These are phyloP conservation scores for Semicossyphus pulcher DNA, from an alignment of 2,113 vertebrate species.

Conservation along the genomic window DNA sequence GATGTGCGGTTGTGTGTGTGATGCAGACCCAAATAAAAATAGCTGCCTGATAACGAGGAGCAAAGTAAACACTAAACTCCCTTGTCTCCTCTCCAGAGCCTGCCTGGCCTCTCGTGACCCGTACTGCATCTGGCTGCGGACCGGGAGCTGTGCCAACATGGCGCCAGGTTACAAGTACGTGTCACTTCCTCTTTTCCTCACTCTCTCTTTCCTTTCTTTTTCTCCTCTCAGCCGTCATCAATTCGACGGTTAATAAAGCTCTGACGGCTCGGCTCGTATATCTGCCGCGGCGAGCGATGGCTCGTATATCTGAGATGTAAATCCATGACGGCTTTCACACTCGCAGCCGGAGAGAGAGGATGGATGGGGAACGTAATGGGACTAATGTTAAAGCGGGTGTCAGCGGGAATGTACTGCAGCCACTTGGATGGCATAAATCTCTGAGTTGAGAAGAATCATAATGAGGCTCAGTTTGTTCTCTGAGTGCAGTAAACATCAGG, in stretches of 20 bases:
- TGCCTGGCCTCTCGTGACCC: conserved; percentile 76
- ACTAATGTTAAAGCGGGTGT: conserved; percentile 26
- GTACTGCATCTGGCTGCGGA: conserved; percentile 76
- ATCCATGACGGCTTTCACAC: conserved; percentile 16
- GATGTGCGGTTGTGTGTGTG: too few relatives aligned
- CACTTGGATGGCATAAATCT: conserved; percentile 1
- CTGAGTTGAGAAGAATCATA: neutral
- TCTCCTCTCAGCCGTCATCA: conserved; percentile 8
- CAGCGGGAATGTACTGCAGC: neutral
- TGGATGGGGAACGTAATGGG: conserved; percentile 7
- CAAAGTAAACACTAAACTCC: neutral
- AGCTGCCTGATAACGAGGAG: neutral
- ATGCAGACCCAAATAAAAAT: neutral
- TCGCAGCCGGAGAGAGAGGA: conserved; percentile 5
- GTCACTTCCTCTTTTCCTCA: conserved; percentile 5
- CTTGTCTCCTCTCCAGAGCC: conserved; percentile 37
- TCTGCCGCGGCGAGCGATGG: conserved; percentile 12
- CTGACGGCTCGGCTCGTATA: neutral
- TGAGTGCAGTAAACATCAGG: neutral
- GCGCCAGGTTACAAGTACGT: conserved; percentile 72
- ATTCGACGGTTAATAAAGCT: conserved; percentile 10
- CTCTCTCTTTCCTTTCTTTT: neutral
- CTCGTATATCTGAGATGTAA: conserved; percentile 42
- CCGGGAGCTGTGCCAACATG: conserved; percentile 66
- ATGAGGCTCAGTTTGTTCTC: neutral